Conservation (phyloP, 2,888 invertebrate species). For the Blomia tropicalis region DNA sequence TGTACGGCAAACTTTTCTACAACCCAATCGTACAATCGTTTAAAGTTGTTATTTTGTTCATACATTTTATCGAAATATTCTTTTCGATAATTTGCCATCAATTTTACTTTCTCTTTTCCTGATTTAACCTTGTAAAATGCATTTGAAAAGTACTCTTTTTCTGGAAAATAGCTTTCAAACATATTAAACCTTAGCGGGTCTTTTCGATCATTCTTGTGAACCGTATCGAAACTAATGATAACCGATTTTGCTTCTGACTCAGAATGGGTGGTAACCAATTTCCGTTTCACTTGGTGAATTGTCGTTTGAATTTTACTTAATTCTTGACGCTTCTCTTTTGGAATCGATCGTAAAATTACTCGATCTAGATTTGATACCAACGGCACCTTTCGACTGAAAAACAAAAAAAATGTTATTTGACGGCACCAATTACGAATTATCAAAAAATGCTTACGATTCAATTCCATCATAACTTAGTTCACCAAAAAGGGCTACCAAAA, state of each 20-base stretch:
- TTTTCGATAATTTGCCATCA: background rate
- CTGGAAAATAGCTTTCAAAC: background rate
- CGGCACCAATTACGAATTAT: background rate
- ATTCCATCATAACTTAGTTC: background rate
- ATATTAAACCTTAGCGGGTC: background rate
- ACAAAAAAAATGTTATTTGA: background rate
- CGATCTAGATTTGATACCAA: background rate
- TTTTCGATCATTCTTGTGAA: background rate
- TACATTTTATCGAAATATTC: background rate
- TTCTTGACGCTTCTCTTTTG: background rate
- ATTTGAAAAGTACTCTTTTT: background rate
- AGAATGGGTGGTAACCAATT: background rate
- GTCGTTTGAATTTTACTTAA: background rate
- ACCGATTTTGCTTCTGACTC: background rate
- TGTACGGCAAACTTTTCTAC: slow-evolving; percentile 15
- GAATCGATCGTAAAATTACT: background rate
- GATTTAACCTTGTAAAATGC: background rate
- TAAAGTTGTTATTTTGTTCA: slow-evolving; percentile 5
- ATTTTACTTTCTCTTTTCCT: background rate
- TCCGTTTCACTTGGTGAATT: background rate
- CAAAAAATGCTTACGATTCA: background rate
- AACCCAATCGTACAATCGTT: slow-evolving; percentile 8
- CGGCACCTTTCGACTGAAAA: background rate
- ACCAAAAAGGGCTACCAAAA: slow-evolving; percentile 12
- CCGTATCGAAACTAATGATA: background rate